These are phyloP conservation scores for Platyrinchus mystaceus DNA, from an alignment of 2,797 vertebrate species.

Conservation along the genomic window DNA sequence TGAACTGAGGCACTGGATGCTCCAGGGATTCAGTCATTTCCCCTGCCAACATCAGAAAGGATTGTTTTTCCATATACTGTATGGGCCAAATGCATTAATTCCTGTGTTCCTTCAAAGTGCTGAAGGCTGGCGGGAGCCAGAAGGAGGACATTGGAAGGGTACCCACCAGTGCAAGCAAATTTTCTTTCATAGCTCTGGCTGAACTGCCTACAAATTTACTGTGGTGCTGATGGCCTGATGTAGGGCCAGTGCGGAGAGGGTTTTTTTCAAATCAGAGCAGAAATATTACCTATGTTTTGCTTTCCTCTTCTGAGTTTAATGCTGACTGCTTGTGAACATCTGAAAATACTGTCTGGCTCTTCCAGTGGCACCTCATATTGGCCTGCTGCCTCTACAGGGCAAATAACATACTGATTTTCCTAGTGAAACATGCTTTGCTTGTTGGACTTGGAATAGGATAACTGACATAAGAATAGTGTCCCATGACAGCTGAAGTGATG, in stretches of 20 bases:
- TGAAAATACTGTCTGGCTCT: not conserved
- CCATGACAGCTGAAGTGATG: not conserved
- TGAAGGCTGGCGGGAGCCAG: not conserved
- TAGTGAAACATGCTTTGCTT: not conserved
- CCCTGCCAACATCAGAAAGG: not conserved
- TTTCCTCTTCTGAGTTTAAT: not conserved
- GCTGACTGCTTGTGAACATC: not conserved
- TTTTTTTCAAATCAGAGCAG: not conserved
- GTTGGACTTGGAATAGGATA: not conserved
- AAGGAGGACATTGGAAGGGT: not conserved
- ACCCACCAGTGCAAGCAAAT: not conserved
- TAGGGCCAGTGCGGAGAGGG: not conserved
- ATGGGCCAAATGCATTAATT: constrained; percentile 17
- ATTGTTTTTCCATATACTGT: not conserved
- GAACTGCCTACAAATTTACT: not conserved
- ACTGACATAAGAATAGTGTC: not conserved
- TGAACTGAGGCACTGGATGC: not conserved
- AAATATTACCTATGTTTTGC: not conserved
- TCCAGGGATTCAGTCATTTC: not conserved
- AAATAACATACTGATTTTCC: not conserved
- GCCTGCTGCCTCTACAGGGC: not conserved
- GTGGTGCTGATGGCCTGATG: not conserved
- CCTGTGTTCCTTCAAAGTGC: not conserved
- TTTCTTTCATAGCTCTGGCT: not conserved
- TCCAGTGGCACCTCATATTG: not conserved